Evolutionary conservation across 2,888 invertebrate species (phyloP).

Genomic region (Nomada ferruginata): DNA sequence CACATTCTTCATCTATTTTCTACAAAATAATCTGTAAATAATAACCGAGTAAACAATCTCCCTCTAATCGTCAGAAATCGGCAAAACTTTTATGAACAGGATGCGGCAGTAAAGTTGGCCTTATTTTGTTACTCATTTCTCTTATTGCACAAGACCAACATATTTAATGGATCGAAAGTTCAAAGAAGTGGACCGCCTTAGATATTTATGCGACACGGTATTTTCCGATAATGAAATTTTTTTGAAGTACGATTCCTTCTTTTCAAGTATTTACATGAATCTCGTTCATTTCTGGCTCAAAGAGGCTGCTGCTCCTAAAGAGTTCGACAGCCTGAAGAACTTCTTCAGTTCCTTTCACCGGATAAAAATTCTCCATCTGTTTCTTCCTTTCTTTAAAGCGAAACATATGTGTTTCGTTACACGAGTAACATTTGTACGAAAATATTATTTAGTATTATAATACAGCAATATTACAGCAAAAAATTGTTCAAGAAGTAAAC

Average conservation of each 20-base stretch:
- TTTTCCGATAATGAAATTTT: constrained; percentile 13
- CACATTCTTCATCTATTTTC: too few relatives aligned
- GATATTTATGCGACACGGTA: constrained; percentile 5
- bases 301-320: neutral
- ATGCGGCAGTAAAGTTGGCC: neutral
- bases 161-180: neutral
- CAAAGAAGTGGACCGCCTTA: neutral
- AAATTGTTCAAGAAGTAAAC: neutral
- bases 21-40: too few relatives aligned
- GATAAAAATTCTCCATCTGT: neutral
- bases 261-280: constrained; percentile 15
- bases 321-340: neutral
- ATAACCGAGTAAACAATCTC: too few relatives aligned
- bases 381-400: neutral
- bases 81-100: neutral
- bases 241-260: neutral
- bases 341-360: neutral
- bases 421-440: too few relatives aligned
- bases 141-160: neutral
- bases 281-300: constrained; percentile 5
- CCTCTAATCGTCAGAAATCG: neutral
- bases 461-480: too few relatives aligned
- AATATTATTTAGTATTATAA: too few relatives aligned
- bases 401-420: too few relatives aligned
- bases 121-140: neutral